phyloP scores from a whole-genome alignment of 2,113 vertebrate genomes.

The Phylloscopus whistleri region DNA sequence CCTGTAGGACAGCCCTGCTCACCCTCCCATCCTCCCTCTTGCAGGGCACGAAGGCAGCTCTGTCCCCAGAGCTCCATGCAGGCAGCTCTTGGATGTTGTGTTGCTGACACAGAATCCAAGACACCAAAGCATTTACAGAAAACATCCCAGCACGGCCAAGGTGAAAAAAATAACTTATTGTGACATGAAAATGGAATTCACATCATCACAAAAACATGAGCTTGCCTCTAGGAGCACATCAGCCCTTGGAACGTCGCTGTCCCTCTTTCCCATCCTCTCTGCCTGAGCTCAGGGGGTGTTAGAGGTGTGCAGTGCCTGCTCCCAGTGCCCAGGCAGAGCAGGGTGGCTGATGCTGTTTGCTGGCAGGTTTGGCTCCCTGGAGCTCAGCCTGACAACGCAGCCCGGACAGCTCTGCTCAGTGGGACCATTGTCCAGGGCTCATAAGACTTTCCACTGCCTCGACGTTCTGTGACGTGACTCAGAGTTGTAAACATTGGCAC shows the following conservation, averaged over 20 bases:
- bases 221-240: background rate
- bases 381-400: background rate
- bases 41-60: background rate
- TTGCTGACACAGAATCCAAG: background rate
- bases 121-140: background rate
- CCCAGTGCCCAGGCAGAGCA: background rate
- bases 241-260: background rate
- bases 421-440: constrained; percentile 37
- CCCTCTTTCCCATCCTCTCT: background rate
- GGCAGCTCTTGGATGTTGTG: background rate
- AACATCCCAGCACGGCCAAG: background rate
- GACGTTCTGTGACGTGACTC: constrained; percentile 37
- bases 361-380: background rate
- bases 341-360: background rate
- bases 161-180: background rate
- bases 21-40: background rate
- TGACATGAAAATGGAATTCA: background rate
- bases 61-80: background rate
- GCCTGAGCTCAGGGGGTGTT: background rate
- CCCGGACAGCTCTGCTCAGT: background rate
- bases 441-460: constrained; percentile 35
- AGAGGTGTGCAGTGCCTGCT: background rate
- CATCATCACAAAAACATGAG: background rate
- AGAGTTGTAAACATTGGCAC: constrained; percentile 51
- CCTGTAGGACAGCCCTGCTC: background rate